These are phyloP conservation scores for Malaclemys terrapin DNA, from an alignment of 2,113 vertebrate genomes.

Conservation along the genomic window DNA sequence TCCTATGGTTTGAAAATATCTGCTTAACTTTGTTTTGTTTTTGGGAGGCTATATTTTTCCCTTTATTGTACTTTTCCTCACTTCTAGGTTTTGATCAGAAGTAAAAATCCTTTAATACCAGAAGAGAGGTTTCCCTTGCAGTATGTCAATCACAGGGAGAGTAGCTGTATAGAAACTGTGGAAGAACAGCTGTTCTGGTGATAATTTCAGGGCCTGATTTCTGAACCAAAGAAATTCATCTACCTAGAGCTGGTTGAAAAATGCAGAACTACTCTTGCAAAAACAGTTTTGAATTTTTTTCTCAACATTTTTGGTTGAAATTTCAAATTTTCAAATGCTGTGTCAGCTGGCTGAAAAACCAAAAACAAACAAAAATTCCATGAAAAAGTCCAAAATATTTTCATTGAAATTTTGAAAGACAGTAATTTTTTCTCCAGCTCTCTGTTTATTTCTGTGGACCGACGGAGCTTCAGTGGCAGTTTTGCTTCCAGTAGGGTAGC, in stretches of 20 bases:
- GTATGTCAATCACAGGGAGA: neutral
- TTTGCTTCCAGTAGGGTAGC: neutral
- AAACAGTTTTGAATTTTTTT: neutral
- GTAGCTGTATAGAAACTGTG: neutral
- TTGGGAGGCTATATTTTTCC: neutral
- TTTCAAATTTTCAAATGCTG: neutral
- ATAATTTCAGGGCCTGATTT: neutral
- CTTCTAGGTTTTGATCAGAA: neutral
- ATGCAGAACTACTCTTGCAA: neutral
- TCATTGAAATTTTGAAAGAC: neutral
- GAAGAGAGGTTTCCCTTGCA: neutral
- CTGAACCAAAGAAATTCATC: neutral
- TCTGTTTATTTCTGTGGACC: neutral
- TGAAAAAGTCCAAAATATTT: neutral
- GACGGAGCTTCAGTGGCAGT: neutral
- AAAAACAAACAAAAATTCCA: neutral
- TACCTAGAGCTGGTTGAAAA: neutral
- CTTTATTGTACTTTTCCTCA: neutral
- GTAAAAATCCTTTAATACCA: neutral
- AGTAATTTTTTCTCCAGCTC: neutral
- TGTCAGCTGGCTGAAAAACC: neutral
- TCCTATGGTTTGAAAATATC: neutral
- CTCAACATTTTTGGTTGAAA: accelerated
- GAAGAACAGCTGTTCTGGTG: neutral
- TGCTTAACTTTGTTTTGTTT: neutral